Percentiles rank a stretch among this genome's conserved stretches.
These are phyloP conservation scores for Graphium colonna DNA, from an alignment of 2,888 invertebrate genomes.

Conservation along the genomic window DNA sequence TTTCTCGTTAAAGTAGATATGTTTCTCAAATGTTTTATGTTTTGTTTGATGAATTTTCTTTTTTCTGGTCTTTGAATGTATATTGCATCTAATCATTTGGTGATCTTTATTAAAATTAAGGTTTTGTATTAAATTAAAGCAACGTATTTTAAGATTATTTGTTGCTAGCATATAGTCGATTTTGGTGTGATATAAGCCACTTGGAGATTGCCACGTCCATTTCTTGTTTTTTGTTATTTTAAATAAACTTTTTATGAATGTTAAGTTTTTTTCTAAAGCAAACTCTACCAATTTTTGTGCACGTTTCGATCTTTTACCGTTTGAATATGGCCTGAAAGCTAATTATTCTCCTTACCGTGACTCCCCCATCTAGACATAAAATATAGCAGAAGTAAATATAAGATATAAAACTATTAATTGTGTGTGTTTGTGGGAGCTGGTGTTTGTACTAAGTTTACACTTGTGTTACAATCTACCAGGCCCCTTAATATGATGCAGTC, in stretches of 20 bases:
- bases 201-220: constrained; percentile 1
- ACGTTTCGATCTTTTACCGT: not conserved
- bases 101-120: constrained; percentile 4
- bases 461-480: no score
- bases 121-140: not conserved
- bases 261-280: not conserved
- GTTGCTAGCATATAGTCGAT: not conserved
- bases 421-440: no score
- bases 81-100: not conserved
- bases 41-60: not conserved
- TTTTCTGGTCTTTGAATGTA: not conserved
- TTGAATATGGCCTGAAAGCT: not conserved
- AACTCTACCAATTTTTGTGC: not conserved
- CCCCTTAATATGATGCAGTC: no score
- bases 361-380: not conserved
- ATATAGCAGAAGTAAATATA: no score
- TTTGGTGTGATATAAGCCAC: not conserved
- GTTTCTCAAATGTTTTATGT: no score
- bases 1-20: no score
- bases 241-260: not conserved
- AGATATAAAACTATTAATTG: no score
- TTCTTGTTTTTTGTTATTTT: not conserved
- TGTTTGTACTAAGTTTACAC: no score
- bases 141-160: not conserved
- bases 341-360: not conserved